Conservation (phyloP, 2,113 vertebrate genomes). For the Petromus typicus region DNA sequence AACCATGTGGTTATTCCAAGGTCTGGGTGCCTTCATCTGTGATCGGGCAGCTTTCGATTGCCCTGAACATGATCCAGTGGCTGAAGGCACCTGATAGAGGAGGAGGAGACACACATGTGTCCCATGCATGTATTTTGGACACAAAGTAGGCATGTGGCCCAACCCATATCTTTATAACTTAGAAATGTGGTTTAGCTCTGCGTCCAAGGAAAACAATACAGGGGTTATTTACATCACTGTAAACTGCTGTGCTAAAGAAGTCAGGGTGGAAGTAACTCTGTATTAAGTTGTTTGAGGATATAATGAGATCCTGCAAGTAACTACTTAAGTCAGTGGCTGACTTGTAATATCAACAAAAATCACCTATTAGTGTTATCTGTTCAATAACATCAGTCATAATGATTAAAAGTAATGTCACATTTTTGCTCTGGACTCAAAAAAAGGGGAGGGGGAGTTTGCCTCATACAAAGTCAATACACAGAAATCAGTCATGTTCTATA, state of each 20-base stretch:
- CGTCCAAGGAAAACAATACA: background rate
- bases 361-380: background rate
- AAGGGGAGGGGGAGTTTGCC: background rate
- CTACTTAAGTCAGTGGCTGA: background rate
- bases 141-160: background rate
- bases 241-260: background rate
- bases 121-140: background rate
- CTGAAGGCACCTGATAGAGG: background rate
- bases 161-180: background rate
- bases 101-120: background rate
- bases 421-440: background rate
- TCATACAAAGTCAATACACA: background rate
- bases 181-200: background rate
- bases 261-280: background rate
- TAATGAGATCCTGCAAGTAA: background rate
- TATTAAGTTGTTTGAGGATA: background rate
- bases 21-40: background rate
- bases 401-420: background rate
- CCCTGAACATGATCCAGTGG: background rate
- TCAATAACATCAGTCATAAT: background rate
- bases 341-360: background rate
- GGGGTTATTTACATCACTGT: background rate
- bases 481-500: background rate
- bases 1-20: background rate
- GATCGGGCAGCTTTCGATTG: background rate